phyloP scores from a whole-genome alignment of 2,888 invertebrate genomes.

The Rhingia campestris region DNA sequence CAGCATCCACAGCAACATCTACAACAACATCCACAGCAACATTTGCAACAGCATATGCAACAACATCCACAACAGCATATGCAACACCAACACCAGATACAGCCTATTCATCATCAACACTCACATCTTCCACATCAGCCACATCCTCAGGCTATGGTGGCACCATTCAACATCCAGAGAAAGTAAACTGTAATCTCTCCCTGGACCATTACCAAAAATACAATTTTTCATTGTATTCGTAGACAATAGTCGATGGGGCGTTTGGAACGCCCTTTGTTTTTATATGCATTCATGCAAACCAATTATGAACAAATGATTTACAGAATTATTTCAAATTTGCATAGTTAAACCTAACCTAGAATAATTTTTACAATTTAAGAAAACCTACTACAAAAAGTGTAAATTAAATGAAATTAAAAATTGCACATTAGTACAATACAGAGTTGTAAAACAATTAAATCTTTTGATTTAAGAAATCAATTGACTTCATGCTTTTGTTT shows the following conservation, averaged over 20 bases:
- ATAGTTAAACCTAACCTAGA: conserved; percentile 33
- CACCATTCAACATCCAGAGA: conserved; percentile 76
- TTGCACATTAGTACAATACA: background rate
- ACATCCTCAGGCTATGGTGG: conserved; percentile 75
- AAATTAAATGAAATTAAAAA: conserved; percentile 44
- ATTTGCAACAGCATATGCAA: conserved; percentile 19
- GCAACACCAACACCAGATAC: conserved; percentile 32
- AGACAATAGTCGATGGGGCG: conserved; percentile 6
- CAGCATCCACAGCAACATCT: conserved; percentile 49
- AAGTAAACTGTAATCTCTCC: conserved; percentile 45
- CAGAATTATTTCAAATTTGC: conserved; percentile 18
- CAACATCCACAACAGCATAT: conserved; percentile 31
- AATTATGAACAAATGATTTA: conserved; percentile 47
- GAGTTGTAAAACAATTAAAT: too few species aligned
- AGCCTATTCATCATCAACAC: conserved; percentile 47
- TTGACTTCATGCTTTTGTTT: too few species aligned
- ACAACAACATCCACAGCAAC: conserved; percentile 30
- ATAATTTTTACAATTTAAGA: conserved; percentile 43
- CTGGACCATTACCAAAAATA: conserved; percentile 31
- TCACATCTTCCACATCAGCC: conserved; percentile 52
- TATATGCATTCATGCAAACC: conserved; percentile 10
- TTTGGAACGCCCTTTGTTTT: conserved; percentile 18
- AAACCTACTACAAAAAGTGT: conserved; percentile 30
- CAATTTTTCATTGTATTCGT: conserved; percentile 43
- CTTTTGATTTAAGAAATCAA: too few species aligned